Evolutionary conservation across 2,113 vertebrate species (phyloP), one percentile per base, ranked within the genome.

Genomic region (Microcebus tavaratra): DNA sequence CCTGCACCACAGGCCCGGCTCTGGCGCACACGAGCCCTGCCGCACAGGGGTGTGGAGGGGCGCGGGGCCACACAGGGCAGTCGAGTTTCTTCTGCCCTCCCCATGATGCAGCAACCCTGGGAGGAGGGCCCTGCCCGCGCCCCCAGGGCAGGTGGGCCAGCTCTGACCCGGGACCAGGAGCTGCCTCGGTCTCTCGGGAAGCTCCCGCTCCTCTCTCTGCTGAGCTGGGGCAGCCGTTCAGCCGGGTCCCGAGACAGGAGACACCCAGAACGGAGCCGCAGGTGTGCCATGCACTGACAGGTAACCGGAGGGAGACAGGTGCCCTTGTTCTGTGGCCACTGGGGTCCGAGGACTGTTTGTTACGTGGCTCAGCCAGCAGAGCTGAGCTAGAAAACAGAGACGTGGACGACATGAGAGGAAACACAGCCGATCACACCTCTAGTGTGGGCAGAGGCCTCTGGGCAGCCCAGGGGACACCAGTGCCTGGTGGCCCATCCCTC

Each of bases 361-460:
- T 5, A 63, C 48, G 34, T 6, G n/a, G 20, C 27, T 76, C 9
- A 29, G 36, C 18, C 55, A 48, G 15, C 15, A 50, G 42, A 59
- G 31, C 42, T 25, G 23, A 20, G 17, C 15, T 5, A 67, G 17
- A 25, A 13, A 36, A 70, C 25, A 55, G 27, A 10, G 73, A 5
- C 17, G 17, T 7, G 27, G 18, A 29, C 13, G 11, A 27, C 57
- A 2, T 39, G 10, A 7, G 15, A 88, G 25, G 75, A 21, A 21
- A 18, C 12, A n/a, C 55, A 48, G 3, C 15, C 21, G 0, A 75
- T 48, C 15, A 50, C 14, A 1, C 34, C 42, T 39, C 53, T 15
- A 8, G 0, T 9, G 34, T 3, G 27, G 34, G 45, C 14, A 75
- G 73, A 75, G 2, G 21, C 0, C 27, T 1, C 4, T 8, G 31